Percentiles rank a stretch among this genome's conserved stretches.
Evolutionary conservation across 2,113 vertebrate species (phyloP).

Genomic region (Raphicerus campestris): DNA sequence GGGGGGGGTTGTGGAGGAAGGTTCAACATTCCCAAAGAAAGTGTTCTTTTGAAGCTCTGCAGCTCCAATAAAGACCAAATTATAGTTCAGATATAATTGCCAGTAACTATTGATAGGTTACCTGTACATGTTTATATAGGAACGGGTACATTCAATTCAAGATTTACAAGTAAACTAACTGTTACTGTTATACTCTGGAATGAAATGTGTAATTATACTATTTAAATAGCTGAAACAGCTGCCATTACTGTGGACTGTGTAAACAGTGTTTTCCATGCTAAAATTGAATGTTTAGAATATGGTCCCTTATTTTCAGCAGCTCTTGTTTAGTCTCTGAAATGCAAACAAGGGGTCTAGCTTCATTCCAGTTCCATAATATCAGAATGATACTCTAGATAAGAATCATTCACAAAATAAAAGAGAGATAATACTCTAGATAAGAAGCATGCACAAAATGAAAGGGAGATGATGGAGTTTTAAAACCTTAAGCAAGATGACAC

Average conservation of each 20-base stretch:
- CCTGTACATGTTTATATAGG: slow-evolving; percentile 73
- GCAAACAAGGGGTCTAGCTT: slow-evolving; percentile 71
- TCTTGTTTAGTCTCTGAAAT: slow-evolving; percentile 73
- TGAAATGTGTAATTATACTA: slow-evolving; percentile 78
- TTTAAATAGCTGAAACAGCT: slow-evolving; percentile 78
- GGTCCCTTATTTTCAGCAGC: slow-evolving; percentile 69
- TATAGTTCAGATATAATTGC: slow-evolving; percentile 77
- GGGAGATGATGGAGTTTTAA: slow-evolving; percentile 20
- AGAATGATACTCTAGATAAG: slow-evolving; percentile 35
- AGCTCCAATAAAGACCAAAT: slow-evolving; percentile 74
- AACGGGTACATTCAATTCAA: slow-evolving; percentile 56
- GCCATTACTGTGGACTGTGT: slow-evolving; percentile 62
- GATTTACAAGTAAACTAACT: slow-evolving; percentile 70
- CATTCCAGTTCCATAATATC: slow-evolving; percentile 10
- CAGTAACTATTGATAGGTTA: slow-evolving; percentile 73
- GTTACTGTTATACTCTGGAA: slow-evolving; percentile 64
- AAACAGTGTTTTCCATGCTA: slow-evolving; percentile 64
- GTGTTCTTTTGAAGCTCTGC: slow-evolving; percentile 72
- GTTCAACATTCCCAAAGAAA: slow-evolving; percentile 73
- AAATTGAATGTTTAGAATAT: slow-evolving; percentile 74
- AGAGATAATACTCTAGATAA: slow-evolving; percentile 25
- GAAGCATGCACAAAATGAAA: slow-evolving; percentile 19
- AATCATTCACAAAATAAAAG: slow-evolving; percentile 18
- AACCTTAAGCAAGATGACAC: slow-evolving; percentile 3
- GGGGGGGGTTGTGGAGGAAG: not conserved